Conservation (phyloP, 2,888 invertebrate species). For the Ormyrus labotus region DNA sequence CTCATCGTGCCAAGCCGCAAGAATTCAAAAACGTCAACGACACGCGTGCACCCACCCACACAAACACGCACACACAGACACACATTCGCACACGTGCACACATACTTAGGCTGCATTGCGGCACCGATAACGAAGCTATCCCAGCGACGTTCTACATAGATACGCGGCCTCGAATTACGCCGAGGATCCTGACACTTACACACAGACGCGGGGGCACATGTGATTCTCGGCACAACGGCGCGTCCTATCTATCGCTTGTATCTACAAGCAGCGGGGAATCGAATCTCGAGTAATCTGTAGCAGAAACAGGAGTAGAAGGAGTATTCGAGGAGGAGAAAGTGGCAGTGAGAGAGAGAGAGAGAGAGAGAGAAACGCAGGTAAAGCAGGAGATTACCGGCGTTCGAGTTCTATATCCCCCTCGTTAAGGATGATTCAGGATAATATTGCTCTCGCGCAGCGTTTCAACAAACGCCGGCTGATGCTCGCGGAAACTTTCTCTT, state of each 20-base stretch:
- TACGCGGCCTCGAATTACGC: background rate
- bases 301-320: conserved; percentile 22
- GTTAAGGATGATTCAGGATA: conserved; percentile 46
- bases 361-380: background rate
- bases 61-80: background rate
- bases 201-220: background rate
- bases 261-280: conserved; percentile 42
- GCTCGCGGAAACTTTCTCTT: conserved; percentile 18
- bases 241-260: conserved; percentile 28
- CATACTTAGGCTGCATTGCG: background rate
- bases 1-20: background rate
- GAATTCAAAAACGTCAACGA: conserved; percentile 3
- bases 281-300: conserved; percentile 41
- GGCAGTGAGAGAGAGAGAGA: background rate
- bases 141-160: background rate
- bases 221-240: background rate
- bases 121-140: conserved; percentile 23
- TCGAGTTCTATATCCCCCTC: conserved; percentile 32
- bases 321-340: background rate
- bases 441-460: conserved; percentile 26
- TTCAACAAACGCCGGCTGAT: conserved; percentile 25
- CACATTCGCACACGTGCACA: background rate
- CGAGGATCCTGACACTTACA: background rate
- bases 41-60: background rate
- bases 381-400: conserved; percentile 24